Evolutionary conservation across 2,888 invertebrate species (phyloP), one percentile per base, ranked within the genome.

Genomic region (Drosophila subquinaria): DNA sequence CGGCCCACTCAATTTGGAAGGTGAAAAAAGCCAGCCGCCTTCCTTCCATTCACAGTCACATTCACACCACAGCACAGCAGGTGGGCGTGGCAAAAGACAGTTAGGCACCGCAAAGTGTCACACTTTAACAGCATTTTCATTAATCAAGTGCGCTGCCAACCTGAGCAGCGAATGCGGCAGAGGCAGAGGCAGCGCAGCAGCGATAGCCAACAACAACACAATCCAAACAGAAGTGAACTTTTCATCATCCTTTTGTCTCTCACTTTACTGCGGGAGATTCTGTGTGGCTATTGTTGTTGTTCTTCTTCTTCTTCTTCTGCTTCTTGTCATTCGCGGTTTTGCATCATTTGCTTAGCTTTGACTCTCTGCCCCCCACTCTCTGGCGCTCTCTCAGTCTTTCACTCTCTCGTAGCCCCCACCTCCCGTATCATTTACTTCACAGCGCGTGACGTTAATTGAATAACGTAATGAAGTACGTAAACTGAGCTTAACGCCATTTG

Each of bases 41-140:
- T 17, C 35, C 20, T 2, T 17, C 35, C 20, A 17, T 23, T 8
- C 11, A 2, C 60, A 27, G 1, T 23, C 23, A 23, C 23, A 23
- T 17, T 17, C 17, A 17, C 17, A 17, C 17, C 23, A 23, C 23
- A 3, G 23, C 27, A 5, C 59, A 48, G 47, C 70, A 59, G 76
- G 76, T 79, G 79, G 77, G 81, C 79, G 82, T 82, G 79, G 71
- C 74, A 56, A 66, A 13, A 61, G 76, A 69, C 87, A 80, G 76
- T 81, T 73, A 71, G 79, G 73, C 77, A 74, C 85, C 84, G 75
- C 85, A 85, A 88, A 84, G 76, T 85, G 88, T 88, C 84, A 88
- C 85, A 85, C 81, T 85, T 84, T 85, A 83, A 85, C 84, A 81
- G 81, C 79, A 81, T 88, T 85, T 85, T 85, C 84, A 88, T 85